phyloP scores from a whole-genome alignment of 2,888 invertebrate genomes.

The Melitaea athalia region DNA sequence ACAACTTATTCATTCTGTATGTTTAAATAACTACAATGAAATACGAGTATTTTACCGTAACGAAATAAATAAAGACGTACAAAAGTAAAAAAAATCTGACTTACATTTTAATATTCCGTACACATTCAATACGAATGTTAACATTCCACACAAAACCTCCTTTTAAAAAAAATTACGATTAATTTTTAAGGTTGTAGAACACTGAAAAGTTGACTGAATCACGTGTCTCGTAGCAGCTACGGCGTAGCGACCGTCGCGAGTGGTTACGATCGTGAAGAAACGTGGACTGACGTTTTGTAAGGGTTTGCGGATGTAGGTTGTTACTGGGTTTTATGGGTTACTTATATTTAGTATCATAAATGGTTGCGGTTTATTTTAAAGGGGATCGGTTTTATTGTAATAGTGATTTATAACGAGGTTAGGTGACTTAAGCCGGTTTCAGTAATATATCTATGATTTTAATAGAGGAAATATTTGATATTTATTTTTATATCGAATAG shows the following conservation, averaged over 20 bases:
- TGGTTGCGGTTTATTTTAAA: background rate
- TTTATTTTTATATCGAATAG: no score
- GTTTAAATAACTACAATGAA: no score
- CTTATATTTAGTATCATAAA: background rate
- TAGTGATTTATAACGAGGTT: no score
- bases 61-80: conserved; percentile 6
- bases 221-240: conserved; percentile 45
- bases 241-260: conserved; percentile 52
- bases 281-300: conserved; percentile 45
- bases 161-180: background rate
- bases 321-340: background rate
- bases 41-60: background rate
- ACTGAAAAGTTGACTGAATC: conserved; percentile 27
- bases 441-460: no score
- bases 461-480: no score
- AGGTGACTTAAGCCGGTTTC: no score
- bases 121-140: background rate
- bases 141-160: background rate
- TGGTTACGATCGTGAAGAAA: conserved; percentile 52
- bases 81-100: background rate
- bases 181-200: conserved; percentile 16
- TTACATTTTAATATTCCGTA: conserved; percentile 8
- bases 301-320: background rate
- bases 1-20: no score
- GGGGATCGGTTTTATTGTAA: no score